These are phyloP conservation scores for Calycopis cecrops DNA, from an alignment of 1,140 invertebrate species.

Conservation along the genomic window DNA sequence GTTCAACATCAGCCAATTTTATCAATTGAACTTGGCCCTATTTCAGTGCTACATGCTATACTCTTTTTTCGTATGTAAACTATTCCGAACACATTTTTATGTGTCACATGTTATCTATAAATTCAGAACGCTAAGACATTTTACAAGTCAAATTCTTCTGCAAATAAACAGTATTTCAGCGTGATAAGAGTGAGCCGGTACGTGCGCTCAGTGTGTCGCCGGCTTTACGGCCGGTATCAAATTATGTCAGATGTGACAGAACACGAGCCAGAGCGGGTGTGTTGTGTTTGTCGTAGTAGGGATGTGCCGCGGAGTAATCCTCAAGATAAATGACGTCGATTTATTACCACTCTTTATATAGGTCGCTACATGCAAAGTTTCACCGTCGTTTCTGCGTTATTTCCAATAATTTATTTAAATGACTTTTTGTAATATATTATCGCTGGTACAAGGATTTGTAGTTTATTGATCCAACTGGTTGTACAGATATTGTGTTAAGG, in stretches of 20 bases:
- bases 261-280: slow-evolving; percentile 1
- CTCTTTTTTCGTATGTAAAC: no score
- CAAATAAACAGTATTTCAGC: slow-evolving; percentile 1
- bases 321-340: not conserved
- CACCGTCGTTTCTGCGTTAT: no score
- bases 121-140: slow-evolving; percentile 7
- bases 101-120: not conserved
- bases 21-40: no score
- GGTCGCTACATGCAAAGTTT: not conserved
- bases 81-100: no score
- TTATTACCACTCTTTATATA: slow-evolving; percentile 1
- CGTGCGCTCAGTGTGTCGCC: slow-evolving; percentile 1
- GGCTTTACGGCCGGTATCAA: slow-evolving; percentile 7
- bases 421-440: no score
- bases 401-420: no score
- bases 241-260: slow-evolving; percentile 10
- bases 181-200: slow-evolving; percentile 1
- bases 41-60: no score
- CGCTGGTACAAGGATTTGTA: no score
- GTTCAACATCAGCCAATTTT: no score
- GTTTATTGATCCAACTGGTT: no score
- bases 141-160: slow-evolving; percentile 7
- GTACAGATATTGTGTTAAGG: no score
- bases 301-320: slow-evolving; percentile 1
- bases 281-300: slow-evolving; percentile 3